Evolutionary conservation across 2,797 vertebrate genomes (phyloP).

Genomic region (Microctenopoma steveboyesi): DNA sequence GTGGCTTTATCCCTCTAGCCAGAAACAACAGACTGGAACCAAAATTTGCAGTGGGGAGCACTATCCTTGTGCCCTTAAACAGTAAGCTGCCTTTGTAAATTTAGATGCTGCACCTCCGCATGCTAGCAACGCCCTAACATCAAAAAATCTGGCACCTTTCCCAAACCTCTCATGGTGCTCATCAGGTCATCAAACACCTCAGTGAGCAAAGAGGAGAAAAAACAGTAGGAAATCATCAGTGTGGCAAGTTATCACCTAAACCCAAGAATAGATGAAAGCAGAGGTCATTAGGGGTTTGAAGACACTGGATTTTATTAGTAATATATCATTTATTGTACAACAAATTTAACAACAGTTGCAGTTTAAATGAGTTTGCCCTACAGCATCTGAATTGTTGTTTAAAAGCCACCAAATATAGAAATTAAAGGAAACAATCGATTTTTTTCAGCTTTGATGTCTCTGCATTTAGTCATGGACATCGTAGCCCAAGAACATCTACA

Average conservation of each 20-base stretch:
- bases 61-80: constrained; percentile 49
- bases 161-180: constrained; percentile 30
- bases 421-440: constrained; percentile 32
- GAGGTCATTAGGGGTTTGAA: constrained; percentile 40
- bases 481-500: constrained; percentile 58
- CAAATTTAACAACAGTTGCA: constrained; percentile 5
- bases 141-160: constrained; percentile 43
- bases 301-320: constrained; percentile 33
- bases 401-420: constrained; percentile 31
- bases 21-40: constrained; percentile 4
- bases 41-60: constrained; percentile 25
- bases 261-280: not conserved
- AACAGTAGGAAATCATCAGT: constrained; percentile 26
- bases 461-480: constrained; percentile 66
- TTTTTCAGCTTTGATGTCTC: constrained; percentile 59
- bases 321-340: constrained; percentile 31
- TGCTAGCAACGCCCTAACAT: constrained; percentile 30
- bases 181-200: constrained; percentile 52
- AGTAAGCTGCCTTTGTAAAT: constrained; percentile 49
- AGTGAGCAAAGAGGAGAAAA: constrained; percentile 21
- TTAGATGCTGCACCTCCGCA: constrained; percentile 31
- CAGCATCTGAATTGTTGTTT: constrained; percentile 34
- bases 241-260: constrained; percentile 40
- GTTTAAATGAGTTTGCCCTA: constrained; percentile 25
- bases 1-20: not conserved